Base-by-base conservation (phyloP, 2,888 invertebrate species). In the Caenorhabditis sp. region DNA sequence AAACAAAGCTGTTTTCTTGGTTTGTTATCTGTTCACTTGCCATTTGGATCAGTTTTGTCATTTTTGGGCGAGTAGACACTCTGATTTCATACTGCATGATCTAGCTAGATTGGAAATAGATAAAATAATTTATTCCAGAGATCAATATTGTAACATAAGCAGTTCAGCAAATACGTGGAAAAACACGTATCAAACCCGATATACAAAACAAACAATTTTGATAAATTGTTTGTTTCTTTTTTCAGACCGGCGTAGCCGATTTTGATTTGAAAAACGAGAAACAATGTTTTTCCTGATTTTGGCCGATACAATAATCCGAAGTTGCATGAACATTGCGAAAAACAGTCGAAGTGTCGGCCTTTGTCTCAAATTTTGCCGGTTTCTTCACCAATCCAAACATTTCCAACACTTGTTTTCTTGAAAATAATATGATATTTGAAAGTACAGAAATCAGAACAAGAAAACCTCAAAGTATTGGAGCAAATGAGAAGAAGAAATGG, bases 401-500 rank as follows among this genome's bases (percentile, higher is more conserved):
- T 8, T 69, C 74, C 4, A 69, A 58, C 5, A 74, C 59, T 66
- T 69, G 69, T 57, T 64, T 59, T 63, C 74, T 74, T 49, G 17
- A 62, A 62, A 2, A 43, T 12, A 43, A 43, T 14, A 10, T 17
- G 43, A 17, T 43, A 14, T 2, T 14, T 43, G 14, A 43, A 43
- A 43, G 14, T 43, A 3, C 14, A 5, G 14, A 10, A 43, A 14
- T 43, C 14, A 6, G 43, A 14, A 14, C 8, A 17, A 43, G 14
- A 6, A 10, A 5, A 83, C 84, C 85, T 76, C 43, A 85, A 80
- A 21, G 79, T 78, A n/a, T 73, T 76, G 0, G 85, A 85, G 63
- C 84, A 85, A 27, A 81, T 67, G 37, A 85, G 59, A n/a, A 86
- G 64, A 1, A 85, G 77, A 19, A 86, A 65, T n/a, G 85, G 83